Evolutionary conservation across 2,888 invertebrate genomes (phyloP).

Genomic region (Nephrotoma guestfalica): DNA sequence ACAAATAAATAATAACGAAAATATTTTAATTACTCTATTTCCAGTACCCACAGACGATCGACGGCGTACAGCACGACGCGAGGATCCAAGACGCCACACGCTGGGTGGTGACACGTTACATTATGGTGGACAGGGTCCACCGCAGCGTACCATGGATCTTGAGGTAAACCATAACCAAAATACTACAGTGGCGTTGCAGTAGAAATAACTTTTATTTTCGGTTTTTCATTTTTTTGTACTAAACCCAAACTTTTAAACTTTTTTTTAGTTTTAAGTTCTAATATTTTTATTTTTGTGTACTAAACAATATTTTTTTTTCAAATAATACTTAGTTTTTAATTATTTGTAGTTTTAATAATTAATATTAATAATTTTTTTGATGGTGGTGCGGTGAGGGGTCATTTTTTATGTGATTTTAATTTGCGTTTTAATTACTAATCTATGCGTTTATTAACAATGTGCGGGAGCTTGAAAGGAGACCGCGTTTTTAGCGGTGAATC

Average conservation of each 20-base stretch:
- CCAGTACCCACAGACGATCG: slow-evolving; percentile 24
- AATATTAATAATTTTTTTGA: background rate
- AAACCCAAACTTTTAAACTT: background rate
- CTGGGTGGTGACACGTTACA: slow-evolving; percentile 63
- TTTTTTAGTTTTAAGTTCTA: background rate
- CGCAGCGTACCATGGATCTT: slow-evolving; percentile 54
- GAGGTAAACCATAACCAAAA: slow-evolving; percentile 40
- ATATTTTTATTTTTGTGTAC: background rate
- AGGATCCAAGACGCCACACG: slow-evolving; percentile 73
- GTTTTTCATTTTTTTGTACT: background rate
- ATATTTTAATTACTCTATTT: background rate
- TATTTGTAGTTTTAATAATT: background rate
- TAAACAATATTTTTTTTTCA: background rate
- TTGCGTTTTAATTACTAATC: background rate
- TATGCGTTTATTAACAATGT: background rate
- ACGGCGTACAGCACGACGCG: slow-evolving; percentile 40
- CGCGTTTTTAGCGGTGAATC: background rate
- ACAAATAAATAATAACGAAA: background rate
- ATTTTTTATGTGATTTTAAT: background rate
- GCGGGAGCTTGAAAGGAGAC: background rate
- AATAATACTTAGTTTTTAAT: background rate
- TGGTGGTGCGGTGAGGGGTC: background rate
- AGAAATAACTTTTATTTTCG: background rate
- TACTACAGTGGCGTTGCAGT: background rate
- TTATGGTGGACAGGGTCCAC: slow-evolving; percentile 28